Conservation (phyloP, 1,140 invertebrate species). For the Drosophila tsacasi region DNA sequence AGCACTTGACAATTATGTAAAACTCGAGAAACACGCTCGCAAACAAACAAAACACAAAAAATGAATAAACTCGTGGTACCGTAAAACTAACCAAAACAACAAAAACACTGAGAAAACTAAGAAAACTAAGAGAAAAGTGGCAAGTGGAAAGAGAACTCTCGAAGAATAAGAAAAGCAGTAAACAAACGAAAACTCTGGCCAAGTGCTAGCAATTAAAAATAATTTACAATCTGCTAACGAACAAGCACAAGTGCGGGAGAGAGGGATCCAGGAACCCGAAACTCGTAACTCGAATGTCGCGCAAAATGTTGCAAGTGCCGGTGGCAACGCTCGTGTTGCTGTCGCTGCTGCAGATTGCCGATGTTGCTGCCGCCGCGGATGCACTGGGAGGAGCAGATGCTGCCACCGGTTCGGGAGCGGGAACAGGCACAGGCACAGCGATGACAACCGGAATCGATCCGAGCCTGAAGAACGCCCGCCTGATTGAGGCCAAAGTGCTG, state of each 20-base stretch:
- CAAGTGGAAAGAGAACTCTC: constrained; percentile 31
- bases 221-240: constrained; percentile 54
- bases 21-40: constrained; percentile 47
- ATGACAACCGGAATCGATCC: constrained; percentile 68
- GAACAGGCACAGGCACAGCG: constrained; percentile 19
- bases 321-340: constrained; percentile 69
- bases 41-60: constrained; percentile 59
- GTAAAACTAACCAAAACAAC: constrained; percentile 57
- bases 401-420: background rate
- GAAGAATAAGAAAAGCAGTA: constrained; percentile 10
- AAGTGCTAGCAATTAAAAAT: constrained; percentile 80
- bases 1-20: constrained; percentile 79
- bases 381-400: constrained; percentile 24
- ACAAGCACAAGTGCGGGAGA: constrained; percentile 16
- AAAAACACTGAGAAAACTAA: constrained; percentile 26
- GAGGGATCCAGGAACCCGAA: constrained; percentile 14
- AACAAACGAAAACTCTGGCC: constrained; percentile 42
- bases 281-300: constrained; percentile 65
- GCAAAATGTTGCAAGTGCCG: constrained; percentile 80
- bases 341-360: constrained; percentile 43
- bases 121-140: constrained; percentile 15
- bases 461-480: constrained; percentile 77
- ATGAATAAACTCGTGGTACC: constrained; percentile 83
- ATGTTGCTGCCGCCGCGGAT: constrained; percentile 24
- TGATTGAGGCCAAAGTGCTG: constrained; percentile 81